Conservation (phyloP, 2,113 vertebrate species). For the Xyrauchen texanus region DNA sequence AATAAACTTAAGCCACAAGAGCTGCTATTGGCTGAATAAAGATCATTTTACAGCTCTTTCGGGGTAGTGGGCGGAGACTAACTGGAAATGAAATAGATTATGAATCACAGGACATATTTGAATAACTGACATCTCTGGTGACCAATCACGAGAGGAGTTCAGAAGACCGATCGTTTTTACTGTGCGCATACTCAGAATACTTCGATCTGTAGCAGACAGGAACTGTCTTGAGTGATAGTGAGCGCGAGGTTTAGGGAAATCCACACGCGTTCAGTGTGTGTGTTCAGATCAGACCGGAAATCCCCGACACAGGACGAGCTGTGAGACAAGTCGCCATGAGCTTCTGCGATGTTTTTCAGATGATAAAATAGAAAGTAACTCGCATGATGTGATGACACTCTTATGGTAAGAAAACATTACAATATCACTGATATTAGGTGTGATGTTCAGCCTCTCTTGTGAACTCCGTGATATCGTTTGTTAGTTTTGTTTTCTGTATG, state of each 20-base stretch:
- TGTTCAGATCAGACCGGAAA: background rate
- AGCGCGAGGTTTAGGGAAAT: background rate
- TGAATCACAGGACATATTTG: slow-evolving; percentile 22
- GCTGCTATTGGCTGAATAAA: background rate
- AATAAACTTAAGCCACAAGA: background rate
- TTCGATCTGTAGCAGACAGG: slow-evolving; percentile 6
- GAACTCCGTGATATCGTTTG: background rate
- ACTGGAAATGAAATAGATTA: slow-evolving; percentile 44
- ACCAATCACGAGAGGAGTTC: slow-evolving; percentile 5
- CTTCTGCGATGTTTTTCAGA: background rate
- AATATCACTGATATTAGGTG: background rate
- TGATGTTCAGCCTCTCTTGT: background rate
- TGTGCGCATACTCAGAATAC: background rate
- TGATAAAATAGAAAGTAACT: background rate
- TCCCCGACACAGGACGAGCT: background rate
- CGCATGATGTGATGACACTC: background rate
- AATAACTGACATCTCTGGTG: slow-evolving; percentile 14
- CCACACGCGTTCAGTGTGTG: background rate
- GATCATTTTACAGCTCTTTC: slow-evolving; percentile 1
- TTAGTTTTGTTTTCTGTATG: background rate
- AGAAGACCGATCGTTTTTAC: background rate
- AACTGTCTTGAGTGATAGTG: too few relatives aligned
- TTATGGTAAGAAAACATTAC: background rate
- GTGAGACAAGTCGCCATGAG: too few relatives aligned
- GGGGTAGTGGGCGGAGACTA: slow-evolving; percentile 46